phyloP scores from a whole-genome alignment of 35 echinoderm and acorn worm species.

The Holothuria glaberrima region DNA sequence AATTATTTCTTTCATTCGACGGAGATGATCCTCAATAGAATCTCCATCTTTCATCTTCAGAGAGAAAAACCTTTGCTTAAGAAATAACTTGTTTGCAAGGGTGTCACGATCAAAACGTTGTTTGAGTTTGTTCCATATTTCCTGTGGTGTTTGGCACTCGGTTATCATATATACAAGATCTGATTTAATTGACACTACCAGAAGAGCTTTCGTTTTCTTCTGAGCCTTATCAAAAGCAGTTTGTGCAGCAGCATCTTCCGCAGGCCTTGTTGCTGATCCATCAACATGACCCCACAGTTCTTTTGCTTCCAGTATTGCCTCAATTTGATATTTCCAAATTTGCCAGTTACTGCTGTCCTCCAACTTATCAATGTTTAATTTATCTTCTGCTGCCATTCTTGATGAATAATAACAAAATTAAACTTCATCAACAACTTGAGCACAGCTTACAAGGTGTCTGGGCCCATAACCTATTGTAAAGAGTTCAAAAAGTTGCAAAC shows the following conservation, averaged over 20 bases:
- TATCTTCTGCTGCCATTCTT: neutral
- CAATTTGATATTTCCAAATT: conserved; percentile 19
- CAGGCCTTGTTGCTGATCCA: conserved; percentile 8
- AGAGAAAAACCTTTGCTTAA: neutral
- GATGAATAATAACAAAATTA: neutral
- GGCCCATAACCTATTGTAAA: no score
- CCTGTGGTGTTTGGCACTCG: neutral
- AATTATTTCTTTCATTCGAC: neutral
- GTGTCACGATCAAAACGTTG: neutral
- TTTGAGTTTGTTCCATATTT: conserved; percentile 2
- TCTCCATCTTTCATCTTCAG: conserved; percentile 14
- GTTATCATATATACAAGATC: neutral
- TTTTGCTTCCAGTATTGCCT: neutral
- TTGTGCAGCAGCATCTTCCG: neutral
- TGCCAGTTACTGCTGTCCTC: conserved; percentile 1
- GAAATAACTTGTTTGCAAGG: neutral
- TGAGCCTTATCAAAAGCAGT: conserved; percentile 7
- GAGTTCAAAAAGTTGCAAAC: neutral
- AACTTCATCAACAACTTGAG: neutral
- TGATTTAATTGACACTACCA: conserved; percentile 11
- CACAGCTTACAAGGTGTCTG: neutral
- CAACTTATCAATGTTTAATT: conserved; percentile 18
- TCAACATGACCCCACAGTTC: conserved; percentile 20
- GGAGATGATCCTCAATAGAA: neutral
- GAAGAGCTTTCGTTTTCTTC: conserved; percentile 25